phyloP scores from a whole-genome alignment of 1,140 invertebrate genomes.

The Drosophila chauvacae region DNA sequence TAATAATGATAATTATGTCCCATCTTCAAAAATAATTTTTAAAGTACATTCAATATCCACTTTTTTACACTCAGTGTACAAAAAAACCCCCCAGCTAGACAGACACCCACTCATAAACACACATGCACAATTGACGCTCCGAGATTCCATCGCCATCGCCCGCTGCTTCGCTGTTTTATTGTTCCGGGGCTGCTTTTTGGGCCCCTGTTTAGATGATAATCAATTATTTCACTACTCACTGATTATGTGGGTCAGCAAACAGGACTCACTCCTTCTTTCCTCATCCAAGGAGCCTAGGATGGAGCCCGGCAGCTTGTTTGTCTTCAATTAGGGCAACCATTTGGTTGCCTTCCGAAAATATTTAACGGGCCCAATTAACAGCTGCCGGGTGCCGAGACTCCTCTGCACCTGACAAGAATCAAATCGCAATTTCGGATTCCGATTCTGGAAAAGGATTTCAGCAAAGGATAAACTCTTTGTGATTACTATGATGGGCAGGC shows the following conservation, averaged over 20 bases:
- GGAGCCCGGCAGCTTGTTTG: conserved; percentile 38
- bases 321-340: conserved; percentile 59
- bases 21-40: not conserved
- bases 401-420: conserved; percentile 27
- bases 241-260: conserved; percentile 75
- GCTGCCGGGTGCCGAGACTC: not conserved
- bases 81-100: conserved; percentile 15
- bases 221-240: conserved; percentile 81
- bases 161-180: conserved; percentile 51
- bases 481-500: not conserved
- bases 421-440: conserved; percentile 6
- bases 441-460: not conserved
- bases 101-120: conserved; percentile 28
- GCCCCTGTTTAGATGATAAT: conserved; percentile 71
- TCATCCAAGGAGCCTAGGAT: not conserved
- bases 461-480: conserved; percentile 1
- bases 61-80: not conserved
- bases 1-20: not conserved
- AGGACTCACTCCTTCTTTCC: conserved; percentile 13
- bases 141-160: conserved; percentile 62
- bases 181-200: conserved; percentile 38
- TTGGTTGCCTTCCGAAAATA: conserved; percentile 24
- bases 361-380: conserved; percentile 26
- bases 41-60: too few species aligned
- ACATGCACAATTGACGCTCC: conserved; percentile 31